Evolutionary conservation across 2,888 invertebrate species (phyloP).

Genomic region (Torymus auratus): DNA sequence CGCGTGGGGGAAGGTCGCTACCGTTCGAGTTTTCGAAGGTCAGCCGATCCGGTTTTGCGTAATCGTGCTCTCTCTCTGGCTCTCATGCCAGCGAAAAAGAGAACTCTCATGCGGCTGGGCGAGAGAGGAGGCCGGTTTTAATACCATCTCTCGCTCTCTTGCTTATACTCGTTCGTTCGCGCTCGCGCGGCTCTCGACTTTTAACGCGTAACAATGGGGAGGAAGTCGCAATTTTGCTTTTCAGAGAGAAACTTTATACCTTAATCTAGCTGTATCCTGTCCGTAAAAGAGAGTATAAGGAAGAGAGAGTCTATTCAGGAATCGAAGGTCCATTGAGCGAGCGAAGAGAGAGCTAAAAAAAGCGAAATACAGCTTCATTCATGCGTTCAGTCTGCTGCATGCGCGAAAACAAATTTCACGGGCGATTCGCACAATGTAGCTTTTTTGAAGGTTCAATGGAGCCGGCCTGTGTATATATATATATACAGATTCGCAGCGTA

Average conservation of each 20-base stretch:
- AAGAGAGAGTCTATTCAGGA: conserved; percentile 30
- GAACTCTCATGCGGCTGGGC: not conserved
- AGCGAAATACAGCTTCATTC: not conserved
- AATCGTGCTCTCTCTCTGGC: conserved; percentile 32
- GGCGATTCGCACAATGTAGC: too few species aligned
- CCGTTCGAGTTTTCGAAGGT: conserved; percentile 60
- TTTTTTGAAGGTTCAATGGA: too few species aligned
- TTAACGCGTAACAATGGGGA: conserved; percentile 54
- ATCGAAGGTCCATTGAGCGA: conserved; percentile 37
- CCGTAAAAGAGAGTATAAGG: conserved; percentile 8
- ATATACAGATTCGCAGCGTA: too few species aligned
- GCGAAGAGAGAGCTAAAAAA: not conserved
- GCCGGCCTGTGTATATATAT: too few species aligned
- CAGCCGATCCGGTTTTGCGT: conserved; percentile 60
- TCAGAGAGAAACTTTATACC: conserved; percentile 53
- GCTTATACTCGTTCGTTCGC: too few species aligned
- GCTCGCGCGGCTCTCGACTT: conserved; percentile 38
- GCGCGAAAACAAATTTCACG: too few species aligned
- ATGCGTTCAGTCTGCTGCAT: too few species aligned
- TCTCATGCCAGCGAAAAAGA: not conserved
- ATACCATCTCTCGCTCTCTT: too few species aligned
- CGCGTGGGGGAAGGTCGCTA: conserved; percentile 53
- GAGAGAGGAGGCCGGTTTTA: conserved; percentile 33
- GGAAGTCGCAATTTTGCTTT: conserved; percentile 59
- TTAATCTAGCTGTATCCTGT: conserved; percentile 57